Percentiles rank a stretch among this genome's conserved stretches.
Conservation (phyloP, 2,888 invertebrate species). For the Drosophila mettleri region DNA sequence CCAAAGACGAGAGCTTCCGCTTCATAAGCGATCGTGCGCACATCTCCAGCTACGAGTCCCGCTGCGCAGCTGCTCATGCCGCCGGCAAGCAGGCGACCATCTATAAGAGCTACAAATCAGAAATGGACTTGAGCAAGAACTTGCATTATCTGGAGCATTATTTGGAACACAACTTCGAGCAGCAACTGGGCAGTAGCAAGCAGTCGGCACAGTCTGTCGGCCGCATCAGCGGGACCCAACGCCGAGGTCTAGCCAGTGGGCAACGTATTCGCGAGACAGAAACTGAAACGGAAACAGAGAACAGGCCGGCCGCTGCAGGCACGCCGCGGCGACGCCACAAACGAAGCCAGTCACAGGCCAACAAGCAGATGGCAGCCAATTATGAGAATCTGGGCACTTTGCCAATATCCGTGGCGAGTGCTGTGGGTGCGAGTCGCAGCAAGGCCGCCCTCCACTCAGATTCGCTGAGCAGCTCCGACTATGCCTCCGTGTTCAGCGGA, state of each 20-base stretch:
- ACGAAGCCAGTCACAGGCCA: constrained; percentile 78
- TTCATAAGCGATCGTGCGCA: constrained; percentile 82
- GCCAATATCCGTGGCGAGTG: constrained; percentile 58
- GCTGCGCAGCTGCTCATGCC: constrained; percentile 70
- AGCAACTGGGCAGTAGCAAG: constrained; percentile 69
- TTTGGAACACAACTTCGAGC: constrained; percentile 84
- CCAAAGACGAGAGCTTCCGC: constrained; percentile 83
- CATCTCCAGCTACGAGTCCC: constrained; percentile 82
- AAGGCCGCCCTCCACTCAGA: constrained; percentile 72
- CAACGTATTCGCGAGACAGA: constrained; percentile 29
- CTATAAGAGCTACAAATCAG: constrained; percentile 85
- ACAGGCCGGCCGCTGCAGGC: not conserved
- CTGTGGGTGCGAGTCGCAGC: constrained; percentile 8
- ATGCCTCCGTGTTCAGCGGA: constrained; percentile 85
- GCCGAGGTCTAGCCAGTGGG: constrained; percentile 47
- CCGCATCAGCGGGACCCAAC: constrained; percentile 67
- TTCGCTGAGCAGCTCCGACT: constrained; percentile 85
- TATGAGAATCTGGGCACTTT: constrained; percentile 79
- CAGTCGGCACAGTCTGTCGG: constrained; percentile 82
- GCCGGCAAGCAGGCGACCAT: constrained; percentile 78
- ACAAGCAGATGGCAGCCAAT: constrained; percentile 54
- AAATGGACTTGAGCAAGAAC: constrained; percentile 84
- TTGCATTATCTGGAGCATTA: constrained; percentile 84
- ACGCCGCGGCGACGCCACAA: constrained; percentile 68
- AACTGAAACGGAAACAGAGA: constrained; percentile 19